A percentile compares a stretch with the other conserved stretches of the same genome.
Evolutionary conservation across 2,888 invertebrate genomes (phyloP).

Genomic region (Gymnoscelis rufifasciata): DNA sequence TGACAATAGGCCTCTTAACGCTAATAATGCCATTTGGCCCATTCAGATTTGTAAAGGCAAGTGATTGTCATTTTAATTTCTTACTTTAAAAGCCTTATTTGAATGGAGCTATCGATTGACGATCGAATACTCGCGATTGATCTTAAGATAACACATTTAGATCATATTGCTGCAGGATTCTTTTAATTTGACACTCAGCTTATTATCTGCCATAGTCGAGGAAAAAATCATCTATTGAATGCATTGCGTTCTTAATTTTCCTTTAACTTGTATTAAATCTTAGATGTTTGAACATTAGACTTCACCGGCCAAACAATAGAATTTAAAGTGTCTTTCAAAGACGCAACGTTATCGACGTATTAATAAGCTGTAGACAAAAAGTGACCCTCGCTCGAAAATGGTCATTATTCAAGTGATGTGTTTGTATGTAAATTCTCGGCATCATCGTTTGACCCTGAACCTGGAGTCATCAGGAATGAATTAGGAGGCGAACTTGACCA

Average conservation of each 20-base stretch:
- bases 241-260: no score
- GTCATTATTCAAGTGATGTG: constrained; percentile 56
- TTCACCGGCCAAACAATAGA: neutral
- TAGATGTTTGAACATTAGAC: neutral
- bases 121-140: constrained; percentile 43
- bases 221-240: neutral
- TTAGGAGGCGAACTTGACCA: constrained; percentile 74
- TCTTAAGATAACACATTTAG: constrained; percentile 56
- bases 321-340: neutral
- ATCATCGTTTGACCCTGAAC: constrained; percentile 46
- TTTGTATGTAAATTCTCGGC: constrained; percentile 68
- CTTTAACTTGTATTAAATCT: no score
- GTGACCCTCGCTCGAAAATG: constrained; percentile 51
- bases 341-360: constrained; percentile 1
- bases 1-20: constrained; percentile 62
- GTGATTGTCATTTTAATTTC: constrained; percentile 71
- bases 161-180: constrained; percentile 50
- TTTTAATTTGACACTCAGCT: constrained; percentile 22
- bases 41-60: constrained; percentile 48
- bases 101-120: constrained; percentile 49
- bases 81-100: constrained; percentile 42
- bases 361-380: constrained; percentile 48
- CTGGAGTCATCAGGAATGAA: constrained; percentile 59
- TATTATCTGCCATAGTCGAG: neutral
- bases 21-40: constrained; percentile 65